Conservation (phyloP, 2,888 invertebrate genomes). For the Rotaria magnacalcarata region DNA sequence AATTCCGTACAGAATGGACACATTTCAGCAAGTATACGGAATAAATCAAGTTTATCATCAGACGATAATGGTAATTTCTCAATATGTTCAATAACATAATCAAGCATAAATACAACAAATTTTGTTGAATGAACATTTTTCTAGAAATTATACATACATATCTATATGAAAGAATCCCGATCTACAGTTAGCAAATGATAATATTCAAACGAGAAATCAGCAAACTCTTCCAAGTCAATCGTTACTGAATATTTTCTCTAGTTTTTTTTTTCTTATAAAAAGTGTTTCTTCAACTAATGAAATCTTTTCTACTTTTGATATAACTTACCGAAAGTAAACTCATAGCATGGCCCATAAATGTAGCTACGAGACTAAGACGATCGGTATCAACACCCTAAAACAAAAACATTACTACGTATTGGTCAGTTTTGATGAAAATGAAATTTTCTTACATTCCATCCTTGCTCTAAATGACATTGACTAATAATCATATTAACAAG, state of each 20-base stretch:
- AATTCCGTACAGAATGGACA: conserved; percentile 72
- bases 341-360: not conserved
- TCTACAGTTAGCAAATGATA: no score
- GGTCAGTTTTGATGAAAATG: not conserved
- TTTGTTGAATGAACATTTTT: conserved; percentile 77
- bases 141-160: conserved; percentile 62
- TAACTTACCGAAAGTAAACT: conserved; percentile 2
- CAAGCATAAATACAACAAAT: conserved; percentile 77
- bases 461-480: conserved; percentile 73
- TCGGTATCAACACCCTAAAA: conserved; percentile 7
- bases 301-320: no score
- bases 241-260: no score
- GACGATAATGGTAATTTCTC: not conserved
- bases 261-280: no score
- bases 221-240: no score
- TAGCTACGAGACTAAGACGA: not conserved
- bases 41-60: conserved; percentile 68
- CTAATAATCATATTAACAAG: conserved; percentile 78
- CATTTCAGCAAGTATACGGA: conserved; percentile 81
- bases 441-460: conserved; percentile 55
- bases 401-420: not conserved
- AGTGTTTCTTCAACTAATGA: no score
- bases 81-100: conserved; percentile 67
- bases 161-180: no score
- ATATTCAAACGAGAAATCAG: no score